Evolutionary conservation across 2,888 invertebrate genomes (phyloP).

Genomic region (Megastigmus dorsalis): DNA sequence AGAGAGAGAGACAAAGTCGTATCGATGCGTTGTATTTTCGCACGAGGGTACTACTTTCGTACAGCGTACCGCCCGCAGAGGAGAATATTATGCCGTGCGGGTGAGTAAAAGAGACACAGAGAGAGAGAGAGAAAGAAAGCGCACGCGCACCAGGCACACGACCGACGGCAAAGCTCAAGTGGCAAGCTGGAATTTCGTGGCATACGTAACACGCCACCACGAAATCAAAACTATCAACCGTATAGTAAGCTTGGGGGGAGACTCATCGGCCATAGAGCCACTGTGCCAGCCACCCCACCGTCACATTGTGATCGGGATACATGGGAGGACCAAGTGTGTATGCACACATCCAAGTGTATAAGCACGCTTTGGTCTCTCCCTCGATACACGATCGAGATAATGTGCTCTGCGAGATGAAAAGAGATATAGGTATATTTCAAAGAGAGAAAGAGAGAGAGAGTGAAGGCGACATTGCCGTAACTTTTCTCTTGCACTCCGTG

Average conservation of each 20-base stretch:
- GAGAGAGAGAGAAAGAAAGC: background rate
- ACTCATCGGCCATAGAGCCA: too few species aligned
- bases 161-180: too few species aligned
- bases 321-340: too few species aligned
- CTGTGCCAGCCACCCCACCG: constrained; percentile 70
- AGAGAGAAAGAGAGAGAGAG: background rate
- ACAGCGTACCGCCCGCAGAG: background rate
- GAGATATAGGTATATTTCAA: background rate
- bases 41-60: background rate
- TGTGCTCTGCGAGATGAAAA: background rate
- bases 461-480: constrained; percentile 29
- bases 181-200: too few species aligned
- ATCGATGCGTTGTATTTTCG: too few species aligned
- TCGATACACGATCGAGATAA: too few species aligned
- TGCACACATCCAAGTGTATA: too few species aligned
- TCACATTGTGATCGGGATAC: too few species aligned
- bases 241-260: too few species aligned
- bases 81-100: too few species aligned
- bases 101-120: background rate
- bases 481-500: background rate
- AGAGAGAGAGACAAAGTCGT: too few species aligned
- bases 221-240: constrained; percentile 33
- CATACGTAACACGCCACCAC: background rate
- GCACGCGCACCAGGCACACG: background rate
- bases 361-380: too few species aligned